Evolutionary conservation across 2,888 invertebrate genomes (phyloP), one percentile per base, ranked within the genome.

Genomic region (Noctua comes): DNA sequence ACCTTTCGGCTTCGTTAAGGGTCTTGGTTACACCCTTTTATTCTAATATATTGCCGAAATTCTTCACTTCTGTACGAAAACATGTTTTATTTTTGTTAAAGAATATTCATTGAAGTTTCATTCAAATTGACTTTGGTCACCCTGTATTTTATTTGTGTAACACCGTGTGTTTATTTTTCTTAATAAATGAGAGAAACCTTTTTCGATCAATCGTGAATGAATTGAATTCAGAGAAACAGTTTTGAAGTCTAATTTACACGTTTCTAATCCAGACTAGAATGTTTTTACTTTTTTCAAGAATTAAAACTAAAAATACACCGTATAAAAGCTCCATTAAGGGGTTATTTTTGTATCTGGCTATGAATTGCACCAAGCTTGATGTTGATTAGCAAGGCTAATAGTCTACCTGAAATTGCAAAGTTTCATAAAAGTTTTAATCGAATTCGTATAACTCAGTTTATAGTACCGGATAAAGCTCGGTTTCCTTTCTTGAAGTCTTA

Each of bases 1-100:
- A 2, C 43, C 2, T 43, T 43, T 43, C 43, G 11, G 43, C 43
- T 43, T 43, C 43, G 11, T 43, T 43, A 43, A 43, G 43, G 43
- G 43, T 43, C 43, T 43, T 43, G 11, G 11, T 43, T 43, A 43
- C 11, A 43, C 43, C 43, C 43, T 43, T 43, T 11, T n/a, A 46
- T 64, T 82, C 36, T 51, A 54, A 51, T 69, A 43, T 73, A 64
- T 64, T 43, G 31, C 43, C 62, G 24, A 46, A 27, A 57, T 82
- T 73, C n/a, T 77, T 43, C 11, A 46, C 10, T 24, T 51, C 51
- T n/a, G n/a, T 40, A 31, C 3, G 16, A 40, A 76, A 59, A 70
- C 31, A 24, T 24, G 46, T 48, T 59, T 76, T 57, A 13, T 66
- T 65, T 62, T 40, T 57, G 57, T 27, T n/a, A 18, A 64, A 59